These are phyloP conservation scores for Pachyseris speciosa DNA, from an alignment of 64 coral and sea anemone species.

Conservation along the genomic window DNA sequence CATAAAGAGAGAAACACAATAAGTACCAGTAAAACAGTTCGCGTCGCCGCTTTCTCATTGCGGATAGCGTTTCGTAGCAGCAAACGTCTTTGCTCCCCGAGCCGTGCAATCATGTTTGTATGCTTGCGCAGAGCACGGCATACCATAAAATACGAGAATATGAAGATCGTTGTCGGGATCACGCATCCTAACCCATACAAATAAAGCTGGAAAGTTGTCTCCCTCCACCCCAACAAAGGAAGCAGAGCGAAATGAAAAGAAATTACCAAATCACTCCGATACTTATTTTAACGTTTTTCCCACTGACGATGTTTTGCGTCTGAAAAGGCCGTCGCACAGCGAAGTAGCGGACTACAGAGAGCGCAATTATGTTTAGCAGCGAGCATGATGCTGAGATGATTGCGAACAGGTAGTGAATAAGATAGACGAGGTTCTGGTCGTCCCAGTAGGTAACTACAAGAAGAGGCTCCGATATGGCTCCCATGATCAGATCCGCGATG, in stretches of 20 bases:
- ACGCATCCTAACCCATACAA: constrained; percentile 41
- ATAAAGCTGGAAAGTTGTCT: constrained; percentile 55
- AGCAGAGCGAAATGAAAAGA: constrained; percentile 25
- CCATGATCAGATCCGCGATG: constrained; percentile 62
- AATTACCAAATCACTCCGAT: constrained; percentile 40
- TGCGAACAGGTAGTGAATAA: constrained; percentile 51
- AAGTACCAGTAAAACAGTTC: constrained; percentile 42
- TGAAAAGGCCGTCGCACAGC: constrained; percentile 43
- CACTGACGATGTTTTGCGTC: constrained; percentile 17
- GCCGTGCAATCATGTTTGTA: background rate
- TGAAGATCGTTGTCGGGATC: constrained; percentile 27
- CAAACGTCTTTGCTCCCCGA: background rate
- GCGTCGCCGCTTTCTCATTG: constrained; percentile 36
- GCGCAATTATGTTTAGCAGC: constrained; percentile 29
- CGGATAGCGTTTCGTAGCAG: background rate
- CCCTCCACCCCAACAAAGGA: constrained; percentile 48
- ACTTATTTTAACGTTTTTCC: background rate
- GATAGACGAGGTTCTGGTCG: background rate
- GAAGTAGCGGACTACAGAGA: constrained; percentile 58
- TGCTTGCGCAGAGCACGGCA: constrained; percentile 25
- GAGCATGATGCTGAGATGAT: constrained; percentile 47
- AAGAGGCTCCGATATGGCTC: constrained; percentile 42
- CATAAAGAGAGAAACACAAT: constrained; percentile 11
- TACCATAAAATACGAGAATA: constrained; percentile 26
- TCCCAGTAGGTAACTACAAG: constrained; percentile 40